A percentile compares a stretch with the other conserved stretches of the same genome.
Conservation (phyloP, 2,113 vertebrate species). For the Pipra filicauda region DNA sequence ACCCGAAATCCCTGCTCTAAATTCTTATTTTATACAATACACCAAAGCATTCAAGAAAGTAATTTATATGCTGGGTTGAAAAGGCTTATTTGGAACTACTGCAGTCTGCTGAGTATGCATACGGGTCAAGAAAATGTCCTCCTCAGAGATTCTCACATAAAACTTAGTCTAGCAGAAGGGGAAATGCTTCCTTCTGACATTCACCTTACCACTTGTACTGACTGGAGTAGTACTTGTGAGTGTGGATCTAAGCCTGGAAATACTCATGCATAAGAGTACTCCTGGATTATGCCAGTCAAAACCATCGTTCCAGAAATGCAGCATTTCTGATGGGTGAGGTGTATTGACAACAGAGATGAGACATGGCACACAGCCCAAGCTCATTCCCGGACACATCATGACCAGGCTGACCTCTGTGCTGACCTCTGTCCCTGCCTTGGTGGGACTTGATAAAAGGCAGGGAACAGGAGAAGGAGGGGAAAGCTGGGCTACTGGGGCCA, state of each 20-base stretch:
- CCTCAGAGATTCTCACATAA: not conserved
- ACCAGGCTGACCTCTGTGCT: not conserved
- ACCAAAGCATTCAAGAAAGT: slow-evolving; percentile 13
- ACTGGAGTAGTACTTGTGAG: not conserved
- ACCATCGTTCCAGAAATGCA: not conserved
- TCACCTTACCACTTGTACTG: not conserved
- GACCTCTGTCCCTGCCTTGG: not conserved
- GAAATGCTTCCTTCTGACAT: not conserved
- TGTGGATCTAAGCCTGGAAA: not conserved
- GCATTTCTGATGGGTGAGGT: slow-evolving; percentile 4
- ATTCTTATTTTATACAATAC: slow-evolving; percentile 11
- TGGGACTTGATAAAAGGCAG: not conserved
- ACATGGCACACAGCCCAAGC: not conserved
- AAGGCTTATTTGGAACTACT: not conserved
- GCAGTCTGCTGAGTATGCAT: not conserved
- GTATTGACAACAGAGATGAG: not conserved
- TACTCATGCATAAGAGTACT: not conserved
- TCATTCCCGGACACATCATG: not conserved
- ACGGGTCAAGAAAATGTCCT: not conserved
- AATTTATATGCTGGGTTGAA: not conserved
- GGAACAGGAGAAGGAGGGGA: not conserved
- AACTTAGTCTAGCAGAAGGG: not conserved
- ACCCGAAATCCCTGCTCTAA: not conserved
- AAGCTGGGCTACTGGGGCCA: not conserved
- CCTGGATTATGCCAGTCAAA: not conserved